These are phyloP conservation scores for Isaurus tuberculatus DNA, from an alignment of 92 coral and sea anemone genomes.

Conservation along the genomic window DNA sequence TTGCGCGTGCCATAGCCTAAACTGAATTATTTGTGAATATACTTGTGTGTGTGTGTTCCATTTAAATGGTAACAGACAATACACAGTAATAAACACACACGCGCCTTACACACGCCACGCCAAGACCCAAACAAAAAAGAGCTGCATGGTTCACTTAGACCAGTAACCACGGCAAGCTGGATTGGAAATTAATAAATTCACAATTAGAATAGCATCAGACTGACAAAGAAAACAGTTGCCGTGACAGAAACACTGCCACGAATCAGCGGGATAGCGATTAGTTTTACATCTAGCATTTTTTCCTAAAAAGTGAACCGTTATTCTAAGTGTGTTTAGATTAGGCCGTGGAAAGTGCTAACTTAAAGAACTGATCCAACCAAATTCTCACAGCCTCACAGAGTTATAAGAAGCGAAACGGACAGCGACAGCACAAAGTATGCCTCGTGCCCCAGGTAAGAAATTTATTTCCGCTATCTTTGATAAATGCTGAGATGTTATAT, in stretches of 20 bases:
- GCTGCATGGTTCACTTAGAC: conserved; percentile 41
- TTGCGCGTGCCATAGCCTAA: conserved; percentile 83
- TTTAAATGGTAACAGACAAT: conserved; percentile 77
- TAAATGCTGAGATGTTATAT: conserved; percentile 10
- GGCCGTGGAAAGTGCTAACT: not conserved
- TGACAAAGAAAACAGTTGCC: conserved; percentile 9
- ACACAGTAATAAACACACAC: conserved; percentile 57
- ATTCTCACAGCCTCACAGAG: not conserved
- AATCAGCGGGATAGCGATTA: not conserved
- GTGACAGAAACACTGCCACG: not conserved
- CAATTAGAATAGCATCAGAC: conserved; percentile 49
- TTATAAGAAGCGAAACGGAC: not conserved
- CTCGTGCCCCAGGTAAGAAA: conserved; percentile 66
- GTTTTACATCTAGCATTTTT: not conserved
- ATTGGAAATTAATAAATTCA: conserved; percentile 16
- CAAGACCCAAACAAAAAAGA: conserved; percentile 52
- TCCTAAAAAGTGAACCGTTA: conserved; percentile 20
- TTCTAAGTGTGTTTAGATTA: not conserved
- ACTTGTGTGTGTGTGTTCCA: conserved; percentile 63
- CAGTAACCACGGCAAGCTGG: conserved; percentile 68
- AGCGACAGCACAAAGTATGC: conserved; percentile 39
- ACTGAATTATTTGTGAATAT: conserved; percentile 63
- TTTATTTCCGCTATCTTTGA: not conserved
- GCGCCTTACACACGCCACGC: conserved; percentile 90
- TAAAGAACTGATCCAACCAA: not conserved